Evolutionary conservation across 2,797 vertebrate genomes (phyloP), one percentile per base, ranked within the genome.

Genomic region (Pangasius macronema): DNA sequence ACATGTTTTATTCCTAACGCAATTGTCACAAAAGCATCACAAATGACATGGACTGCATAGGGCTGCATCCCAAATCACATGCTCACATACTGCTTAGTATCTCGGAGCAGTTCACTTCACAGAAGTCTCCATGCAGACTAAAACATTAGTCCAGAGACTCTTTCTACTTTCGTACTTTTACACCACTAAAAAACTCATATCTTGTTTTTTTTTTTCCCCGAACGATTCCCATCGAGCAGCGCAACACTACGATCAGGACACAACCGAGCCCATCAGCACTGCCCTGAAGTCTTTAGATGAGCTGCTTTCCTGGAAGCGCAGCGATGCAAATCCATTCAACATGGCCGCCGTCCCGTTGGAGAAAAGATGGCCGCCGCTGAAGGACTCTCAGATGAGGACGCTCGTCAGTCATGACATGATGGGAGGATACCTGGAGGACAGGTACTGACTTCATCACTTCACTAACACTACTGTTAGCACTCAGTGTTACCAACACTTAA

Each of bases 341-440:
- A 82, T 96, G 84, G 96, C 97, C 0, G 89, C 90, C 0, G 94
- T 95, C 72, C 95, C 96, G 0, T 89, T 96, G 84, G 95, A 93
- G 0, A 18, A 88, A 33, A 95, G 98, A 67, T 94, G 96, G 88
- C 98, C 98, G 14, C 91, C 93, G 0, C 92, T 98, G 49, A 87
- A 33, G 30, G 92, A 91, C 42, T 55, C 22, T 55, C 92, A 89
- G 51, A 94, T 93, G 11, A 95, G 96, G 82, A 99, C 98, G 0
- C 89, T 99, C 89, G 93, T 99, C 89, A 99, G 97, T 90, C 98
- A 99, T 0, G 98, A 99, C 92, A 98, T 99, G 98, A 97, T 96
- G 92, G 98, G 98, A 0, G 98, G 98, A 1, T 99, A 99, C 93
- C 91, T 98, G 76, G 96, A 97, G 3, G 98, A 99, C 96, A 97